A percentile compares a stretch with the other conserved stretches of the same genome.
Evolutionary conservation across 2,113 vertebrate species (phyloP).

Genomic region (Rutilus rutilus): DNA sequence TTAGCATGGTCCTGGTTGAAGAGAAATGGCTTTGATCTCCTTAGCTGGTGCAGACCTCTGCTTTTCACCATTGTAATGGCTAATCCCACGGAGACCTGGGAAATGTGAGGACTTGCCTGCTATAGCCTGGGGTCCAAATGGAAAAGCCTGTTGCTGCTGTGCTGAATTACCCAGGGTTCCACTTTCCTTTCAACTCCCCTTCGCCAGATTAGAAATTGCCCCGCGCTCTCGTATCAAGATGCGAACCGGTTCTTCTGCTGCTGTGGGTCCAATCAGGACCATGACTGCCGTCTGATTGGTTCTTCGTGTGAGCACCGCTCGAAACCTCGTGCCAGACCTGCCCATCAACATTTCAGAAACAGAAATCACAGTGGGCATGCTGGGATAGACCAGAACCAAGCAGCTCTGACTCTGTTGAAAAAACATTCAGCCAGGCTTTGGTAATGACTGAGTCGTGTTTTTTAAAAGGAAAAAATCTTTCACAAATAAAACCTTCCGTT

Average conservation of each 20-base stretch:
- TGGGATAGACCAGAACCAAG: slow-evolving; percentile 1
- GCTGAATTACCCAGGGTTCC: slow-evolving; percentile 44
- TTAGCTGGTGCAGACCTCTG: slow-evolving; percentile 16
- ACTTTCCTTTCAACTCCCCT: slow-evolving; percentile 41
- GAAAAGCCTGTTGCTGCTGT: slow-evolving; percentile 34
- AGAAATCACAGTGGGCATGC: slow-evolving; percentile 25
- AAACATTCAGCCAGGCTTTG: neutral
- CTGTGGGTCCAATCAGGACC: slow-evolving; percentile 36
- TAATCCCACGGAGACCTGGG: slow-evolving; percentile 31
- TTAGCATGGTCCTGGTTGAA: slow-evolving; percentile 38
- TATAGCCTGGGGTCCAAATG: slow-evolving; percentile 32
- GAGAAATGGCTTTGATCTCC: slow-evolving; percentile 48
- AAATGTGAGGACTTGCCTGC: slow-evolving; percentile 15
- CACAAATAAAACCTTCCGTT: neutral
- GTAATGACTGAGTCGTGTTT: neutral
- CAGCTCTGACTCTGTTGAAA: neutral
- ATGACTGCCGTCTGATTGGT: slow-evolving; percentile 42
- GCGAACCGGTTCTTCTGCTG: neutral
- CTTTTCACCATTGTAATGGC: slow-evolving; percentile 17
- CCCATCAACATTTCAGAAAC: slow-evolving; percentile 41
- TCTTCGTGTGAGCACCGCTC: neutral
- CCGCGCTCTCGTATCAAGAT: slow-evolving; percentile 18
- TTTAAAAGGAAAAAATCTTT: neutral
- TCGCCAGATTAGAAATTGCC: slow-evolving; percentile 32
- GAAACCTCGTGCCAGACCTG: neutral